Conservation (phyloP, 2,797 vertebrate genomes). For the Phoeniculus purpureus region DNA sequence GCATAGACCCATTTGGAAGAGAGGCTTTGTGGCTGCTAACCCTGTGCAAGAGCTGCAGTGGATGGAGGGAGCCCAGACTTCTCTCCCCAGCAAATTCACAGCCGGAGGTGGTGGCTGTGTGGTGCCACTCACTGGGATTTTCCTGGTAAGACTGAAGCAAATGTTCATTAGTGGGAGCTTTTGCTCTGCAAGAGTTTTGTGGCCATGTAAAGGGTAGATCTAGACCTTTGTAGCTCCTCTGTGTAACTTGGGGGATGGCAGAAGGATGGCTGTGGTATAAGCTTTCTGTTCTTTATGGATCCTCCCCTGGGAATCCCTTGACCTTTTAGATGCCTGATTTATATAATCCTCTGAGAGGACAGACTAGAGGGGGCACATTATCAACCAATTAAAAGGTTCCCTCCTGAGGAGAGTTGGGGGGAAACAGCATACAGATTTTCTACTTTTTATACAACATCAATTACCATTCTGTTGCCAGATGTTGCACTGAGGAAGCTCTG, state of each 20-base stretch:
- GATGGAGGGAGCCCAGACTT: neutral
- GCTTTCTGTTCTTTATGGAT: constrained; percentile 23
- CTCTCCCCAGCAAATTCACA: neutral
- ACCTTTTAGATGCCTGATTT: constrained; percentile 56
- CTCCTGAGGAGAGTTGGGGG: constrained; percentile 48
- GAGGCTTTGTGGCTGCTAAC: neutral
- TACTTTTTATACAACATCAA: constrained; percentile 28
- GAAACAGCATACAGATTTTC: constrained; percentile 44
- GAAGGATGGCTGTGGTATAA: neutral
- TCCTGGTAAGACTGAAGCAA: neutral
- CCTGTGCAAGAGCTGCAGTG: neutral
- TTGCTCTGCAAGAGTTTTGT: neutral
- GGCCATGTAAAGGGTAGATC: neutral
- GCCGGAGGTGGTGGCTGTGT: neutral
- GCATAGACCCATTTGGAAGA: neutral
- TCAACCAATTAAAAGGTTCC: constrained; percentile 62
- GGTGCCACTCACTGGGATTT: neutral
- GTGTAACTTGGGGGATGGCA: neutral
- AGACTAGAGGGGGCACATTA: constrained; percentile 35
- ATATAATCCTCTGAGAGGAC: constrained; percentile 49
- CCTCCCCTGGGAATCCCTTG: constrained; percentile 37
- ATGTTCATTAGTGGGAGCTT: neutral
- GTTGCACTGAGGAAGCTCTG: neutral
- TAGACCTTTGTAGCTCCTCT: neutral
- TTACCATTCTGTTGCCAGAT: constrained; percentile 45